Evolutionary conservation across 2,888 invertebrate species (phyloP).

Genomic region (Amblyjoppa proteus): DNA sequence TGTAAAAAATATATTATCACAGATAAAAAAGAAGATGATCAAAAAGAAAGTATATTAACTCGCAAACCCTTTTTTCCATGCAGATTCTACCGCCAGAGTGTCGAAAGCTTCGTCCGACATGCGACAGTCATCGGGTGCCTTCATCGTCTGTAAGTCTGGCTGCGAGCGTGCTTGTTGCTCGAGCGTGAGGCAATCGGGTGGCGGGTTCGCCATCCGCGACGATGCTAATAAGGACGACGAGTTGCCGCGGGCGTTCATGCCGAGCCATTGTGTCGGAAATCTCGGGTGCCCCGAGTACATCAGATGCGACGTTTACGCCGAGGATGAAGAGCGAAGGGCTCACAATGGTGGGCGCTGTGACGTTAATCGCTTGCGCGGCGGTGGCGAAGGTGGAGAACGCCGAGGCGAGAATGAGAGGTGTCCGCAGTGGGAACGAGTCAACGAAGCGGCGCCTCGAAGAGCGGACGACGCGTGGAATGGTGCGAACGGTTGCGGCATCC

Average conservation of each 20-base stretch:
- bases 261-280: constrained; percentile 70
- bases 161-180: constrained; percentile 75
- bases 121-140: constrained; percentile 9
- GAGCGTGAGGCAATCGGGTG: constrained; percentile 63
- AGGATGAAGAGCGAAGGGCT: constrained; percentile 24
- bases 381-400: constrained; percentile 64
- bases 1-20: background rate
- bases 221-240: constrained; percentile 67
- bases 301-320: constrained; percentile 14
- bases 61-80: background rate
- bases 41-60: background rate
- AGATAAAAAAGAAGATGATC: background rate
- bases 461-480: constrained; percentile 52
- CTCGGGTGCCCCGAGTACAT: constrained; percentile 18
- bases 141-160: constrained; percentile 73
- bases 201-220: constrained; percentile 31
- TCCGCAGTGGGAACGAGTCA: constrained; percentile 42
- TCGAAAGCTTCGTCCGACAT: constrained; percentile 39
- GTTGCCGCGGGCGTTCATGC: constrained; percentile 62
- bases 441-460: constrained; percentile 37
- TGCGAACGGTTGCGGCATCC: constrained; percentile 32
- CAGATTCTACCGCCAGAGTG: background rate
- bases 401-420: constrained; percentile 64
- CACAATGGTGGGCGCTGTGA: constrained; percentile 45
- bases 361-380: constrained; percentile 74